Evolutionary conservation across 2,113 vertebrate species (phyloP), one percentile per base, ranked within the genome.

Genomic region (Cacatua alba): DNA sequence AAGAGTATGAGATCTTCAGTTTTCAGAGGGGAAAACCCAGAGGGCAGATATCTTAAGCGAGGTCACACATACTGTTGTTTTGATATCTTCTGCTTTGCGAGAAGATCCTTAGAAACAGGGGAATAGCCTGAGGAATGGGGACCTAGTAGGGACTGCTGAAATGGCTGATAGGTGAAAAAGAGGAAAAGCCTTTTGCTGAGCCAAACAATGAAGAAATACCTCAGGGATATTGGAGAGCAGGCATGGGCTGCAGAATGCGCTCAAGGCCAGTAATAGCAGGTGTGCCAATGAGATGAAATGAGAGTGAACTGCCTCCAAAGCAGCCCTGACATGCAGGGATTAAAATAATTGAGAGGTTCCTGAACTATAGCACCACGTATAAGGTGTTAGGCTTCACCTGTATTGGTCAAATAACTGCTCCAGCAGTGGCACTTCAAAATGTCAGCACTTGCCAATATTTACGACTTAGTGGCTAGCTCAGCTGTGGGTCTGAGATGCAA

Each of bases 361-460:
- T 90, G 71, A 86, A 12, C n/a, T 52, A 25, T 6, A 70, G 21
- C 41, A 80, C n/a, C 20, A 49, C 33, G 49, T 60, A 71, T 20
- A 62, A 85, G 68, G 62, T 69, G 33, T 70, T 59, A 69, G 46
- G n/a, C 86, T 93, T 93, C 80, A 92, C 20, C 82, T 75, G 12
- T 51, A 1, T 43, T 67, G 69, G 67, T 63, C 55, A 86, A 96
- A 49, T 52, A 80, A 70, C 24, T 57, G 68, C 51, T 90, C 55
- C 83, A 81, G 59, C 41, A 53, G n/a, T 7, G 23, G 55, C 64
- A 71, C 64, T 92, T 83, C 77, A 92, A 92, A 39, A 53, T 78
- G 76, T 94, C 91, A 95, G 35, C 91, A 25, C 86, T 81, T 93
- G 80, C 33, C 72, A 91, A 84, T 96, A 83, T 59, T 49, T 71